Percentiles rank a stretch among this genome's conserved stretches.
These are phyloP conservation scores for Garra rufa DNA, from an alignment of 2,113 vertebrate genomes.

Conservation along the genomic window DNA sequence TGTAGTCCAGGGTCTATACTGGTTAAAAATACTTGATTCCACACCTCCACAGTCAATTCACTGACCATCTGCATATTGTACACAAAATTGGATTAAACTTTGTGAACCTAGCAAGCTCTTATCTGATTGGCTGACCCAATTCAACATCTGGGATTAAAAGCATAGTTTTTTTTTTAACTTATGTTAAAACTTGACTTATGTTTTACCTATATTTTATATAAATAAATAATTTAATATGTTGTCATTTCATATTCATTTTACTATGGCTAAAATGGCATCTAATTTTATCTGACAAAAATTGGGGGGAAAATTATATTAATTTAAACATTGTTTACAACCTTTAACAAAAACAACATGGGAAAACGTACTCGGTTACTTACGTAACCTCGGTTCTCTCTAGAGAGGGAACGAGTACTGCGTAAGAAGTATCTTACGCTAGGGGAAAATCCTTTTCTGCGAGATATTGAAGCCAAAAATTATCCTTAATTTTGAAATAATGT, in stretches of 20 bases:
- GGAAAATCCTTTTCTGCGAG: too few species aligned
- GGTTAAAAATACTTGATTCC: background rate
- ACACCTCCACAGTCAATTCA: background rate
- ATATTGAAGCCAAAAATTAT: too few species aligned
- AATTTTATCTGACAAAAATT: background rate
- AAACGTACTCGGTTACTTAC: too few species aligned
- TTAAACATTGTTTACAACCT: too few species aligned
- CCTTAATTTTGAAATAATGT: too few species aligned
- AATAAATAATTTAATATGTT: background rate
- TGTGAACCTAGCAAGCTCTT: background rate
- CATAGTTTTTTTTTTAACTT: background rate
- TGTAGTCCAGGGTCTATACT: too few species aligned
- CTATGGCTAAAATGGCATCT: background rate
- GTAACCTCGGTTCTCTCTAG: too few species aligned
- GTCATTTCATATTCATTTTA: background rate
- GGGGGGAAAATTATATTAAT: too few species aligned
- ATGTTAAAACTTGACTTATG: too few species aligned
- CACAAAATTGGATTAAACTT: background rate
- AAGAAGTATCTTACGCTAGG: too few species aligned
- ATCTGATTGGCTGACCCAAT: background rate
- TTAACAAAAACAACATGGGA: too few species aligned
- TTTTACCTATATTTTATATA: background rate
- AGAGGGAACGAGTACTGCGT: too few species aligned
- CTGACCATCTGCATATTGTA: background rate
- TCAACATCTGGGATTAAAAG: background rate